Percentiles rank a stretch among this genome's conserved stretches.
Evolutionary conservation across 2,797 vertebrate species (phyloP).

Genomic region (Pipistrellus pygmaeus): DNA sequence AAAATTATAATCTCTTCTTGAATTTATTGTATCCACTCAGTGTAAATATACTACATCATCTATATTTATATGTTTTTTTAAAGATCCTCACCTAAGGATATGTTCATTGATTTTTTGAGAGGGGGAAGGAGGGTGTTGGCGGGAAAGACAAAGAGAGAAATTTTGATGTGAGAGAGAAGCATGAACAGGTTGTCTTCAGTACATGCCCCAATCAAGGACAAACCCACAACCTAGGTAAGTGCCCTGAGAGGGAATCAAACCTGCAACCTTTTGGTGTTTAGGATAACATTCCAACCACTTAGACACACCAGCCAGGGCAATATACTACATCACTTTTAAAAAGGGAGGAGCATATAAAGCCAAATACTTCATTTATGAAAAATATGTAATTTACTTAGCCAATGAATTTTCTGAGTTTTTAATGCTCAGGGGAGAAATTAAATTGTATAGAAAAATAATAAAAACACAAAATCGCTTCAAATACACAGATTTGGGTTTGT

Average conservation of each 20-base stretch:
- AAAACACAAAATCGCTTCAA: constrained; percentile 33
- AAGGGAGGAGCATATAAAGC: neutral
- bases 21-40: neutral
- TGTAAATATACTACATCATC: neutral
- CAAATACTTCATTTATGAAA: constrained; percentile 51
- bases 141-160: neutral
- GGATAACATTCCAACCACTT: neutral
- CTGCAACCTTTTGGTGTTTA: neutral
- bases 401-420: constrained; percentile 39
- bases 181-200: neutral
- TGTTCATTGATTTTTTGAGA: neutral
- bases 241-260: neutral
- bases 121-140: neutral
- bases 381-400: neutral
- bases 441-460: constrained; percentile 6
- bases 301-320: neutral
- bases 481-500: neutral
- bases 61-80: too few relatives aligned
- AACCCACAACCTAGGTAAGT: neutral
- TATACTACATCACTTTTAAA: neutral
- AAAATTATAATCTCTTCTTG: constrained; percentile 46
- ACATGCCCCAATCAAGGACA: neutral
- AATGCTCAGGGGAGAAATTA: neutral
- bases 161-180: neutral
- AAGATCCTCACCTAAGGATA: neutral